phyloP scores from a whole-genome alignment of 2,888 invertebrate genomes.

The Eupithecia tripunctaria region DNA sequence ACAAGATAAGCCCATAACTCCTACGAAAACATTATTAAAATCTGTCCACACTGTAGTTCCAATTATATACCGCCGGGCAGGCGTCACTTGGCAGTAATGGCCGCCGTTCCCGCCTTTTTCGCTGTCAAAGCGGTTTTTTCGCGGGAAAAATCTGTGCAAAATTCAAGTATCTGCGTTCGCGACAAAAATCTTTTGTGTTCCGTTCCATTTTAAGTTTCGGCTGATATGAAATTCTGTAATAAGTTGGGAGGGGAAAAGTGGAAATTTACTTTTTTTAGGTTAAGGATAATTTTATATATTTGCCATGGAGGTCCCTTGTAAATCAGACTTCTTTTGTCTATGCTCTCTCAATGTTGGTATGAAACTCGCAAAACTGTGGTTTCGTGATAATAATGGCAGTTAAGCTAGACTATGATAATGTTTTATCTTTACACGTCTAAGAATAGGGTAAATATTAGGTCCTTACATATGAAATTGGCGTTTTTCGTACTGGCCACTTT shows the following conservation, averaged over 20 bases:
- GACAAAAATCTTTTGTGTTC: slow-evolving; percentile 44
- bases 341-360: background rate
- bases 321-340: slow-evolving; percentile 4
- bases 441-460: too few species aligned
- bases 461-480: too few species aligned
- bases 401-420: too few species aligned
- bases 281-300: slow-evolving; percentile 4
- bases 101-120: slow-evolving; percentile 81
- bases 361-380: background rate
- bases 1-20: slow-evolving; percentile 49
- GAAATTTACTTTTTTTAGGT: background rate
- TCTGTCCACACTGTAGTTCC: slow-evolving; percentile 55
- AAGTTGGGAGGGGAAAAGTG: slow-evolving; percentile 18
- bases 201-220: slow-evolving; percentile 33
- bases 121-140: slow-evolving; percentile 82
- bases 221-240: slow-evolving; percentile 30
- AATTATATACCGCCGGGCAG: slow-evolving; percentile 63
- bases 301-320: background rate
- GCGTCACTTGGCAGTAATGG: slow-evolving; percentile 88
- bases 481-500: too few species aligned
- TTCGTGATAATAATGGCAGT: background rate
- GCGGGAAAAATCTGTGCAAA: slow-evolving; percentile 60
- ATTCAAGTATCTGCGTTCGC: slow-evolving; percentile 38
- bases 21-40: slow-evolving; percentile 56
- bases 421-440: too few species aligned